Evolutionary conservation across 2,888 invertebrate species (phyloP).

Genomic region (Esperia sulphurella): DNA sequence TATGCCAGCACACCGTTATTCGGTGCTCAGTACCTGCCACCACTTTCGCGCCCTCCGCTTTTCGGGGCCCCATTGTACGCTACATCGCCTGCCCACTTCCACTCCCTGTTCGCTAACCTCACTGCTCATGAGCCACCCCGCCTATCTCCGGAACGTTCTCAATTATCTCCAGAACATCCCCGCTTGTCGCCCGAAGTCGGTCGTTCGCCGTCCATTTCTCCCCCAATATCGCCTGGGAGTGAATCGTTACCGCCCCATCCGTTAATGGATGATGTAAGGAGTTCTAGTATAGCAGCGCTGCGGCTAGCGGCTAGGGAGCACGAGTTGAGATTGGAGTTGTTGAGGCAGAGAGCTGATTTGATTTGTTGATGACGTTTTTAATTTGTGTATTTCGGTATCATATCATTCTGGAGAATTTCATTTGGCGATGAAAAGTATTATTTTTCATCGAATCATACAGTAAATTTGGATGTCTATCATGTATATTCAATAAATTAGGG

Average conservation of each 20-base stretch:
- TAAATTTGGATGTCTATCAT: too few species aligned
- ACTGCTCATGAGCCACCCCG: conserved; percentile 76
- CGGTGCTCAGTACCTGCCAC: conserved; percentile 63
- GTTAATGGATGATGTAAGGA: conserved; percentile 82
- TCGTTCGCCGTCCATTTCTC: conserved; percentile 69
- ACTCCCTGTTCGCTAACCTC: conserved; percentile 90
- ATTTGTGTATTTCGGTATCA: not conserved
- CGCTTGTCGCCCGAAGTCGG: conserved; percentile 43
- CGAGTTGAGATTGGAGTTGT: conserved; percentile 89
- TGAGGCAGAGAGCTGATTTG: conserved; percentile 83
- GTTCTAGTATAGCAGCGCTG: conserved; percentile 92
- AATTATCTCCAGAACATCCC: conserved; percentile 32
- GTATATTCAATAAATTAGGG: too few species aligned
- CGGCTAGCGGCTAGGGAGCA: conserved; percentile 93
- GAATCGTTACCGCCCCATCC: conserved; percentile 74
- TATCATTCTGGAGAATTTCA: too few species aligned
- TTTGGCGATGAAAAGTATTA: too few species aligned
- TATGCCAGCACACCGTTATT: conserved; percentile 66
- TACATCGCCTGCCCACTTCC: conserved; percentile 83
- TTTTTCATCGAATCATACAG: too few species aligned
- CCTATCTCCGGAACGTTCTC: conserved; percentile 53
- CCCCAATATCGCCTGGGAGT: conserved; percentile 73
- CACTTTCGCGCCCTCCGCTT: conserved; percentile 54
- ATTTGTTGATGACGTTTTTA: conserved; percentile 46
- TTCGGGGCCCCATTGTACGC: conserved; percentile 72